These are phyloP conservation scores for Epicampocera succincta DNA, from an alignment of 2,888 invertebrate genomes.

Conservation along the genomic window DNA sequence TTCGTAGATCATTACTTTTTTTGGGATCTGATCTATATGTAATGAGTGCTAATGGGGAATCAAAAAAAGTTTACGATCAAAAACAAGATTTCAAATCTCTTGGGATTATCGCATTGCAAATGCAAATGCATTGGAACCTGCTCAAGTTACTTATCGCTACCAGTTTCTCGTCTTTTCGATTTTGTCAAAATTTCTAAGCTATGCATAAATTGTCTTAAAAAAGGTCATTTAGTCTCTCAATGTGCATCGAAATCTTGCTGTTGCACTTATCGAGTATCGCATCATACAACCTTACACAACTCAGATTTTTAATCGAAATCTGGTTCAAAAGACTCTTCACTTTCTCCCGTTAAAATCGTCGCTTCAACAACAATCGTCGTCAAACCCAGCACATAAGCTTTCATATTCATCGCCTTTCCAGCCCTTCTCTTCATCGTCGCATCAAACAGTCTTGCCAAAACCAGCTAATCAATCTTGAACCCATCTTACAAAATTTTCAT, in stretches of 20 bases:
- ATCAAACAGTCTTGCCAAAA: background rate
- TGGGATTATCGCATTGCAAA: too few relatives aligned
- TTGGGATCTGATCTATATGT: too few relatives aligned
- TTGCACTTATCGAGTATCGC: background rate
- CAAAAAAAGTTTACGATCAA: background rate
- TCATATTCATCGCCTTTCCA: too few relatives aligned
- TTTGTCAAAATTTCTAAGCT: background rate
- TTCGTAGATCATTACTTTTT: too few relatives aligned
- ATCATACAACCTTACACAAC: constrained; percentile 6
- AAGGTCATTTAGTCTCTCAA: too few relatives aligned
- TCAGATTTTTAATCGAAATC: background rate
- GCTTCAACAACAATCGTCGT: background rate
- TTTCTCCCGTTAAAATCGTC: background rate
- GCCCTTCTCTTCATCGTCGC: too few relatives aligned
- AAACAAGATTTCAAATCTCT: constrained; percentile 27
- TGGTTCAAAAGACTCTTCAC: background rate
- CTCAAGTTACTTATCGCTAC: constrained; percentile 2
- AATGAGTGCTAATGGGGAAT: too few relatives aligned
- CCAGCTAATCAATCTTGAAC: background rate
- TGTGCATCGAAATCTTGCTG: too few relatives aligned
- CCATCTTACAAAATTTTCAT: background rate
- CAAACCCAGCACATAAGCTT: too few relatives aligned
- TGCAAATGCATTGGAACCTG: too few relatives aligned
- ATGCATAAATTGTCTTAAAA: constrained; percentile 30
- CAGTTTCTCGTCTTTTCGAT: constrained; percentile 5